Base-by-base conservation (phyloP, 2,113 vertebrate genomes). In the Pseudonaja textilis region DNA sequence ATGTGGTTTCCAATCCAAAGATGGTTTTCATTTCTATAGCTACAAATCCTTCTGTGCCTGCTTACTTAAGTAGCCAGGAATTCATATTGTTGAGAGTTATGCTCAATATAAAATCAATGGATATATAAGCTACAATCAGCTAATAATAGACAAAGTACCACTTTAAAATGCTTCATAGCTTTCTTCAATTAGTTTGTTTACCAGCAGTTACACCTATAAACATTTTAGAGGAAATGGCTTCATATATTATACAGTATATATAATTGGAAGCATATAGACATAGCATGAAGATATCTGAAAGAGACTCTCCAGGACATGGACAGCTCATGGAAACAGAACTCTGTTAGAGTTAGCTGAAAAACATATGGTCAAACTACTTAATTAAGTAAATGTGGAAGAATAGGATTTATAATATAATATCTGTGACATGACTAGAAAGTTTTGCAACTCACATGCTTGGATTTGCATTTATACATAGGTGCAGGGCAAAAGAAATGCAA, bases 161-260 rank as follows among this genome's bases (percentile, higher is more conserved):
- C 93, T 94, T 22, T 0, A 93, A 39, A 88, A 94, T 87, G 42
- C 50, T 57, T 92, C 57, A 64, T 39, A 8, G 7, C 7, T 89
- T 94, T 89, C n/a, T 93, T 3, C 42, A 92, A 86, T 92, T 90
- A 89, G 59, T 89, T 18, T 93, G 90, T 42, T 3, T 39, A 85
- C 7, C 1, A 61, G 47, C n/a, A 3, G 1, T 2, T 93, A 34
- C 42, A 52, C 57, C 88, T 89, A 91, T 47, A 93, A 5, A 39
- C 1, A 22, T 90, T 90, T 93, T 91, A 20, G 87, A 18, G 5
- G 5, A 29, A 95, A 5, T 88, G 3, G 61, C 7, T 81, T 93
- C 10, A 39, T 22, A 2, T 85, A 47, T 14, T 89, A 20, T 3
- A 55, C 1, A 0, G 0, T 55, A 23, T 81, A 39, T 81, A 20